Base-by-base conservation (phyloP, 1,140 invertebrate genomes). In the Drosophila athabasca region DNA sequence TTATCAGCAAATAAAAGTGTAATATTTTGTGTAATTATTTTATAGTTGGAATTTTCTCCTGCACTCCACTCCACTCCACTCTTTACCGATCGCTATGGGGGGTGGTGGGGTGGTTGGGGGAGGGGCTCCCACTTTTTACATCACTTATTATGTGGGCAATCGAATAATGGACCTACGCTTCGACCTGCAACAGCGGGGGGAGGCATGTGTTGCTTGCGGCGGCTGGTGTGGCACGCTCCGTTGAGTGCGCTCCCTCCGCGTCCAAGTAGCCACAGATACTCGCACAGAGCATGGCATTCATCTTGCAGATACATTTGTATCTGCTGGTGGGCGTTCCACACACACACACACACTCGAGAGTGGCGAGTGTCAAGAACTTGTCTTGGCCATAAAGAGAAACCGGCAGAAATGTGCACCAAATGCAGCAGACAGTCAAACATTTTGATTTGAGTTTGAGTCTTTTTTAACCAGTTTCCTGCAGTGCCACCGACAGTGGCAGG, bases 381-480 rank as follows among this genome's bases (percentile, higher is more conserved):
- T 88, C 82, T 85, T 85, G 82, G 78, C 82, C 83, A 88, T 87
- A 85, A 80, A 85, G 82, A 78, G 83, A 87, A 85, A 77, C 74
- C 78, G 74, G 74, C 78, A 88, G 83, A 77, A 82, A 85, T 87
- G 68, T 87, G 81, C 81, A 85, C 72, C 82, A 78, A 84, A 87
- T 85, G 81, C 71, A 79, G 39, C 45, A 62, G 58, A 43, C 45
- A 62, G 58, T 52, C 70, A 61, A 72, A 73, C 61, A 76, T 76
- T 80, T 73, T 76, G 65, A 69, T 65, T 76, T 69, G 31, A 44
- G 17, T 19, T 19, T 19, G 51, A 52, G 51, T 61, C 50, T 46
- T 43, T 22, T 46, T 74, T 64, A 75, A 75, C 71, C 71, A 59
- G 71, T 75, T 75, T 68, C 64, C 66, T 9, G 17, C 17, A 19